Base-by-base conservation (phyloP, 2,888 invertebrate species). In the Drosophila tripunctata region DNA sequence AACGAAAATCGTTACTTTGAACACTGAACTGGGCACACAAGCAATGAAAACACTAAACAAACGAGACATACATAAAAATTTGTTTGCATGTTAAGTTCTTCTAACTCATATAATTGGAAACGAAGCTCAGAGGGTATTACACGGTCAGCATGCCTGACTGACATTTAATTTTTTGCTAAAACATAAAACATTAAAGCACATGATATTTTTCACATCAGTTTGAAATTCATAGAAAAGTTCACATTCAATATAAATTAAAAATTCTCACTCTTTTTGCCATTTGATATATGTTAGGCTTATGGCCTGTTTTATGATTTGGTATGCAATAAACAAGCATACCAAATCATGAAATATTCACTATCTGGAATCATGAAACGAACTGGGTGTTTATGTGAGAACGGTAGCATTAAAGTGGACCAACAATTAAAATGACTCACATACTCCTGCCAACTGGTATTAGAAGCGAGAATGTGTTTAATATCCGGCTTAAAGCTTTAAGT, bases 401-500 rank as follows among this genome's bases (percentile, higher is more conserved):
- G 10, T 24, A 22, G 24, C 35, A 15, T 17, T 17, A 15, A n/a
- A 35, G 12, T 35, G 24, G 7, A 36, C 22, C 4, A n/a, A 12
- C 17, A 24, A 19, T 50, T 36, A 43, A 43, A 27, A 43, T 43
- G 5, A 43, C n/a, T 15, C 15, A 17, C 8, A 12, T 14, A 8
- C 45, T 3, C 10, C 33, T 33, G 14, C 19, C 19, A 7, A 27
- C 2, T 15, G 6, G 21, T 19, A 47, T 27, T 54, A 12, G 22
- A 17, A 12, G 27, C 5, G 4, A 19, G 3, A 33, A 35, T 30
- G 44, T n/a, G 17, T 52, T 69, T 69, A 69, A 69, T 69, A 62
- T 70, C 63, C 75, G 75, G 51, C 33, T 35, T 22, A 12, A 17
- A 8, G 35, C 33, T 3, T 31, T 33, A 30, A 48, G 67, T 51